Evolutionary conservation across 64 coral and sea anemone species (phyloP).

Genomic region (Montipora sp.): DNA sequence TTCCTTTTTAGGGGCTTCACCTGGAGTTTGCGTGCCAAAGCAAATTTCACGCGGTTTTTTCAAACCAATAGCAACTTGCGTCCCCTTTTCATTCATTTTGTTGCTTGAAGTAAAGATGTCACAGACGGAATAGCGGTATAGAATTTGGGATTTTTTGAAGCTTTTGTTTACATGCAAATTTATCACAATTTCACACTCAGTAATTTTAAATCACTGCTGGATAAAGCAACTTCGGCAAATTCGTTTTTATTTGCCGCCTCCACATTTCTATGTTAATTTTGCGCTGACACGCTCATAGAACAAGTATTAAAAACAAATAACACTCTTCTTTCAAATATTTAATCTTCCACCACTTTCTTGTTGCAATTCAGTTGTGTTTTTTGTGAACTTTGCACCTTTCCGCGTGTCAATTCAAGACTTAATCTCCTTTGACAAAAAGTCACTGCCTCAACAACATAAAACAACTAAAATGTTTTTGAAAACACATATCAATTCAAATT

Average conservation of each 20-base stretch:
- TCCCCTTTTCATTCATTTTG: conserved; percentile 28
- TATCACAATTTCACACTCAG: conserved; percentile 39
- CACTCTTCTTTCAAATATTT: conserved; percentile 51
- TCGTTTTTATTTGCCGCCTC: conserved; percentile 21
- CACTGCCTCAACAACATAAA: background rate
- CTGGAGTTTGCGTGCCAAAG: conserved; percentile 14
- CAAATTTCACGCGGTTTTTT: conserved; percentile 9
- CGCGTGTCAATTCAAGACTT: background rate
- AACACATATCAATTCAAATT: background rate
- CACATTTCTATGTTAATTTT: conserved; percentile 51
- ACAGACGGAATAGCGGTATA: conserved; percentile 13
- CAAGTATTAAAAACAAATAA: conserved; percentile 21
- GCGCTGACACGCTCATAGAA: conserved; percentile 7
- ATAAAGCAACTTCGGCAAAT: background rate
- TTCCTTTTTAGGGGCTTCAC: conserved; percentile 11
- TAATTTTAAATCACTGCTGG: background rate
- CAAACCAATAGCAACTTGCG: conserved; percentile 19
- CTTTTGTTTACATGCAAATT: conserved; percentile 31
- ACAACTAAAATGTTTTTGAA: background rate
- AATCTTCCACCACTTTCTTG: conserved; percentile 52
- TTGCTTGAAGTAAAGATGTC: conserved; percentile 1
- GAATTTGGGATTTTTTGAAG: background rate
- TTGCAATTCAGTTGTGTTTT: background rate
- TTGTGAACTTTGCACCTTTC: conserved; percentile 1
- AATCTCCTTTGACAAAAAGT: background rate